Evolutionary conservation across 2,113 vertebrate species (phyloP).

Genomic region (Orthonyx spaldingii): DNA sequence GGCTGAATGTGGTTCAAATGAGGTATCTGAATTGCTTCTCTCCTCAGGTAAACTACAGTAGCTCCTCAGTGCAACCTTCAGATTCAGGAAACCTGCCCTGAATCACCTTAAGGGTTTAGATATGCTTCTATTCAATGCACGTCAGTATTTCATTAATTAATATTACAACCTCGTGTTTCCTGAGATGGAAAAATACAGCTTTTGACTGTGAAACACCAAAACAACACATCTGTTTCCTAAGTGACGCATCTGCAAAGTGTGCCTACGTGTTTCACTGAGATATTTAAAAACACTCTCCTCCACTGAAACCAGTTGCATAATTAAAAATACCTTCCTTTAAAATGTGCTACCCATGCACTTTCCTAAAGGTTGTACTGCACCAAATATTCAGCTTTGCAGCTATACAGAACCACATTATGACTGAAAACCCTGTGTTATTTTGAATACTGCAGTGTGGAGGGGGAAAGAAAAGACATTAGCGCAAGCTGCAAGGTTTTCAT

Average conservation of each 20-base stretch:
- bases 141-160: neutral
- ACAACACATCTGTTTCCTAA: conserved; percentile 22
- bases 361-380: neutral
- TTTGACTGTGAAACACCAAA: neutral
- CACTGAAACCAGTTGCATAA: neutral
- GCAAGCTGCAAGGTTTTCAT: neutral
- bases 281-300: neutral
- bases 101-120: neutral
- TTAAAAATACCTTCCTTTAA: neutral
- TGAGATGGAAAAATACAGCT: conserved; percentile 22
- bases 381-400: neutral
- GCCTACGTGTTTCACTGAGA: neutral
- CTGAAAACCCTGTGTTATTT: neutral
- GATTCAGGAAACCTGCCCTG: neutral
- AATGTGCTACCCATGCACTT: neutral
- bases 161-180: neutral
- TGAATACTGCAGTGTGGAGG: neutral
- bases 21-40: neutral
- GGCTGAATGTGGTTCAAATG: neutral
- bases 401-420: neutral
- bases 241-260: neutral
- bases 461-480: neutral
- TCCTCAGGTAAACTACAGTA: neutral
- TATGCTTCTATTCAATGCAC: neutral
- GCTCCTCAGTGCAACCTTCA: neutral